Evolutionary conservation across 2,113 vertebrate species (phyloP).

Genomic region (Hystrix brachyura): DNA sequence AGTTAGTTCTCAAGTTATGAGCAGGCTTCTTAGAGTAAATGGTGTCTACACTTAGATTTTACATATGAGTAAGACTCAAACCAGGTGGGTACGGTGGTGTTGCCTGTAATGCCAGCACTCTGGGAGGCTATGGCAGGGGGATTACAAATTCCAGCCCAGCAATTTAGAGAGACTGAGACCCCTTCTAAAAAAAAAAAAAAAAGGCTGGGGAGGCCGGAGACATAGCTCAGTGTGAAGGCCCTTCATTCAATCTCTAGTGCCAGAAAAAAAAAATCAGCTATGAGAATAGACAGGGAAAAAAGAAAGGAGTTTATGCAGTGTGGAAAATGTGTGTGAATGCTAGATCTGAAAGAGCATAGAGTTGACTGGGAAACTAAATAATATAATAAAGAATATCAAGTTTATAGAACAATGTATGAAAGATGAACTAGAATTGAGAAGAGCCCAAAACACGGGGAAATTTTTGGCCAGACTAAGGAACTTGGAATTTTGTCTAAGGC

Average conservation of each 20-base stretch:
- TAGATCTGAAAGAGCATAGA: neutral
- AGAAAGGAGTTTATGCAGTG: neutral
- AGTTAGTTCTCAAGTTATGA: neutral
- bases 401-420: neutral
- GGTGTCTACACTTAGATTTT: neutral
- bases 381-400: neutral
- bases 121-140: neutral
- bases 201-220: neutral
- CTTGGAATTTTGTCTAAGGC: constrained; percentile 14
- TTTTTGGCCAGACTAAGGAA: neutral
- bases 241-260: neutral
- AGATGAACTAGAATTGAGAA: neutral
- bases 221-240: neutral
- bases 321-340: neutral
- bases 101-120: neutral
- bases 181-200: neutral
- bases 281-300: neutral
- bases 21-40: neutral
- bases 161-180: neutral
- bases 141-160: neutral
- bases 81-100: neutral
- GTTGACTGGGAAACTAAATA: neutral
- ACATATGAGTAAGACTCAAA: neutral
- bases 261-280: neutral
- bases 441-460: neutral